Evolutionary conservation across 1,140 invertebrate species (phyloP), one percentile per base, ranked within the genome.

Genomic region (Chironomus tepperi): DNA sequence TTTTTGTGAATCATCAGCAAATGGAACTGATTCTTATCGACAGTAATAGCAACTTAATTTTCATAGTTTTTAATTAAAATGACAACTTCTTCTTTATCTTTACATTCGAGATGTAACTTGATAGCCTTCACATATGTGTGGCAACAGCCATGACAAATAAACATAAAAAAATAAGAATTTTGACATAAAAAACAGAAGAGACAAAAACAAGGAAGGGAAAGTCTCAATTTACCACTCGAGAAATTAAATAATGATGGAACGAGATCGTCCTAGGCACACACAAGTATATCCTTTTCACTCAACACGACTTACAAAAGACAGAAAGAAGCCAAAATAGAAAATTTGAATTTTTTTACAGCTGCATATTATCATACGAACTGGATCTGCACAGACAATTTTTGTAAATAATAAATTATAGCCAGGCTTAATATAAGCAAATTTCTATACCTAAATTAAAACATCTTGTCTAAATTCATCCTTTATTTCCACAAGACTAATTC

Each of bases 171-270:
- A n/a, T n/a, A 5, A 34, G 24, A 34, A 34, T 34, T 34, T 34
- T 34, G 24, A 34, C 24, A 34, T 57, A 57, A 57, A 57, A 57
- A 57, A 57, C n/a, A 15, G 9, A 57, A 57, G 12, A 57, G 47
- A 57, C 47, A 57, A n/a, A 15, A 12, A 57, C 47, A 57, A 15
- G 47, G n/a, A 57, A n/a, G 12, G 47, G n/a, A 57, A 57, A 57
- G 9, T 57, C 47, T 57, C 47, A 57, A 57, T 57, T 57, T 57
- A 57, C 47, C 47, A 57, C 47, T 57, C n/a, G n/a, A 57, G n/a
- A 57, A 57, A 57, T 57, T 12, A 57, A 57, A 34, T 34, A 34
- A 34, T 34, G 24, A 34, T 34, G 24, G 24, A 34, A 34, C 24
- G 24, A 34, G 24, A 34, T 57, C 47, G 12, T 57, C n/a, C n/a